Evolutionary conservation across 2,113 vertebrate species (phyloP).

Genomic region (Sprattus sprattus): DNA sequence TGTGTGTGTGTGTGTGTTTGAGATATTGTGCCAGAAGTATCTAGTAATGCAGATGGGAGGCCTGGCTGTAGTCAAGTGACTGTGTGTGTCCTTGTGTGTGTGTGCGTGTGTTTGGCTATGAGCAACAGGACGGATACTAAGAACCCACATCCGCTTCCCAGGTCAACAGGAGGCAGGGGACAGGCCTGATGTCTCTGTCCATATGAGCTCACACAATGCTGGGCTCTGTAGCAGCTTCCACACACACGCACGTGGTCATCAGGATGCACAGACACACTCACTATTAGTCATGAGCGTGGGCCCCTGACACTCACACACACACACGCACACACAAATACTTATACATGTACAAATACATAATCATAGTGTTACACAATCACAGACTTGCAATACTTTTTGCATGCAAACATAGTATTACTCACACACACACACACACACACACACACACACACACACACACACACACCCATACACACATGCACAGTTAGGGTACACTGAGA

Average conservation of each 20-base stretch:
- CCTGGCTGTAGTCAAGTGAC: not conserved
- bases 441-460: not conserved
- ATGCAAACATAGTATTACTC: not conserved
- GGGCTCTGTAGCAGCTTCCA: constrained; percentile 45
- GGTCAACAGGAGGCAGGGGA: constrained; percentile 40
- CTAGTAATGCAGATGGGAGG: not conserved
- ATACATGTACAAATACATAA: not conserved
- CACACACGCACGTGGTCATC: constrained; percentile 27
- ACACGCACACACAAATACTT: not conserved
- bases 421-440: constrained; percentile 4
- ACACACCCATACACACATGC: too few relatives aligned
- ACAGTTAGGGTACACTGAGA: not conserved
- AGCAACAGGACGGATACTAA: constrained; percentile 49
- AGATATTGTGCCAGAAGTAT: not conserved
- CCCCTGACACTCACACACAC: not conserved
- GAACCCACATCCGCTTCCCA: constrained; percentile 52
- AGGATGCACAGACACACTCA: constrained; percentile 28
- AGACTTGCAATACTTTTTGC: too few relatives aligned
- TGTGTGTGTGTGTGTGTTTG: not conserved
- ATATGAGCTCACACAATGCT: constrained; percentile 50
- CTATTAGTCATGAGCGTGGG: constrained; percentile 11
- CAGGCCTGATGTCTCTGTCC: constrained; percentile 45
- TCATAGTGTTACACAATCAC: not conserved
- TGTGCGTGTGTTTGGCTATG: constrained; percentile 33
- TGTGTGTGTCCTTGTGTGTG: not conserved